Base-by-base conservation (phyloP, 2,888 invertebrate species). In the Agrilus cyanescens region DNA sequence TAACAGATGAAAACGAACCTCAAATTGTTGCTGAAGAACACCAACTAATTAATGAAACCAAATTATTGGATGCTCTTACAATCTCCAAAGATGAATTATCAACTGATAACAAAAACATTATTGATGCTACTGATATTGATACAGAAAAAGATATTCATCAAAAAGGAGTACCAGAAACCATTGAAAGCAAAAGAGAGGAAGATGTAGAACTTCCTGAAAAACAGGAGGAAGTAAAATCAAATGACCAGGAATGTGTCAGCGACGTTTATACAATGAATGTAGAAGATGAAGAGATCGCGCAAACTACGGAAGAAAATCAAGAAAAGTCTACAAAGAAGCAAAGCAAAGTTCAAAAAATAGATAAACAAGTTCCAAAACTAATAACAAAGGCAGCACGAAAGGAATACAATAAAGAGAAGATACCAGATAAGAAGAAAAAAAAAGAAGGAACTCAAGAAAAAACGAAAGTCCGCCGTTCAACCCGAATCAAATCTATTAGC, bases 401-500 rank as follows among this genome's bases (percentile, higher is more conserved):
- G 35, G 25, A 41, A 12, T 32, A 12, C 33, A 25, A 40, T 15
- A 39, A 34, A 6, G 13, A 40, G 31, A 44, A 42, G 15, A 2
- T 16, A 36, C 6, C 37, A 12, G 12, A 15, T 15, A 16, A 10
- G 5, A 12, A 15, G 8, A 14, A 15, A 16, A 12, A 15, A 15
- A 14, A 15, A 12, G 18, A 36, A 36, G 12, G 7, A 10, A 12
- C 8, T 36, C 16, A 53, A 25, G 56, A 33, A 4, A 13, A 33
- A 10, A 7, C 12, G 7, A 33, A 59, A 45, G 80, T 85, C 1
- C 68, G 85, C 14, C 71, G 85, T 37, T 85, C 85, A 5, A 83
- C 74, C 59, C 74, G 85, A 46, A 84, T 86, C 45, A 82, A 85
- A 59, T 80, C 82, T 32, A 85, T 85, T 46, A 82, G 80, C 46